Evolutionary conservation across 2,888 invertebrate species (phyloP).

Genomic region (Aproaerema taeniolella): DNA sequence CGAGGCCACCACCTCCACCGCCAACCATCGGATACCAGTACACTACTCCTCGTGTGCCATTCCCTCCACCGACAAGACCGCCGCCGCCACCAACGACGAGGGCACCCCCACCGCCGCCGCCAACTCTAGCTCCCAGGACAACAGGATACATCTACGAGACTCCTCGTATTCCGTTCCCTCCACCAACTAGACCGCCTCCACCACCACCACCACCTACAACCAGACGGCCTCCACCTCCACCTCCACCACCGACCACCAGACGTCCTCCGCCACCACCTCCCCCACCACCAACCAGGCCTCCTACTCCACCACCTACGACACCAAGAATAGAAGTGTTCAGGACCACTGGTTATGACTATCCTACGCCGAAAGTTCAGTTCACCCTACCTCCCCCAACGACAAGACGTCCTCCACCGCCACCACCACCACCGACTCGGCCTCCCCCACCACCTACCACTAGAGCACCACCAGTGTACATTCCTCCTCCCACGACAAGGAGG

Average conservation of each 20-base stretch:
- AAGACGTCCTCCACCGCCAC: constrained; percentile 16
- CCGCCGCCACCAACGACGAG: constrained; percentile 17
- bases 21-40: constrained; percentile 18
- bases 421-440: constrained; percentile 19
- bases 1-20: constrained; percentile 11
- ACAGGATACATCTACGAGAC: constrained; percentile 14
- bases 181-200: constrained; percentile 17
- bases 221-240: constrained; percentile 20
- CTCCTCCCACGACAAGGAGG: constrained; percentile 20
- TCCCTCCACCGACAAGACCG: constrained; percentile 20
- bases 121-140: constrained; percentile 15
- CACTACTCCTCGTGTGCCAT: constrained; percentile 16
- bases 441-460: constrained; percentile 23
- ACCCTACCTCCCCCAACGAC: constrained; percentile 21
- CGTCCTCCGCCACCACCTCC: constrained; percentile 11
- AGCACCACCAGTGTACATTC: constrained; percentile 21
- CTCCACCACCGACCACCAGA: constrained; percentile 16
- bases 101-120: constrained; percentile 22
- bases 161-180: constrained; percentile 19
- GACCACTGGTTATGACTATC: constrained; percentile 17
- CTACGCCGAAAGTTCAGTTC: constrained; percentile 14
- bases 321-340: constrained; percentile 11
- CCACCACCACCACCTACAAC: no score
- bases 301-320: constrained; percentile 15
- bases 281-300: constrained; percentile 13